Evolutionary conservation across 2,888 invertebrate genomes (phyloP).

Genomic region (Branchellion lobata): DNA sequence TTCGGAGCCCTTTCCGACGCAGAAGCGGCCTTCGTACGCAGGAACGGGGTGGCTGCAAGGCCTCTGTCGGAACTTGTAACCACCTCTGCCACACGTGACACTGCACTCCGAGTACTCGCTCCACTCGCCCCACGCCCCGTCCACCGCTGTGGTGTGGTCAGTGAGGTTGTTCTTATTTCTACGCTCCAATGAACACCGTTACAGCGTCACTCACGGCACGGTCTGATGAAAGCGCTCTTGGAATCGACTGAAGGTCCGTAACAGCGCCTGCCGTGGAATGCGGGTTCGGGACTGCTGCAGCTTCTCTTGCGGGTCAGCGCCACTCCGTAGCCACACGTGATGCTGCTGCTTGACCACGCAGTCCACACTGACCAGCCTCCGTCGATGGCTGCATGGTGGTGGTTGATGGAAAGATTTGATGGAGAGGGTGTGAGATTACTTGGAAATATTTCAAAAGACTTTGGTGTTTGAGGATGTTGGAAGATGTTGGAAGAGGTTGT

Average conservation of each 20-base stretch:
- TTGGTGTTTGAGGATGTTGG: too few species aligned
- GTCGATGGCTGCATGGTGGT: conserved; percentile 45
- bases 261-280: conserved; percentile 45
- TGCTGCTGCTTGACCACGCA: conserved; percentile 44
- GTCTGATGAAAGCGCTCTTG: conserved; percentile 25
- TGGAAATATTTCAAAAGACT: too few species aligned
- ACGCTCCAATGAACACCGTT: too few species aligned
- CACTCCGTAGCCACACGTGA: conserved; percentile 48
- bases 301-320: conserved; percentile 31
- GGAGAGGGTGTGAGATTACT: too few species aligned
- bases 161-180: neutral
- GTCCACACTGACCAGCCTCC: conserved; percentile 48
- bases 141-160: conserved; percentile 38
- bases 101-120: conserved; percentile 48
- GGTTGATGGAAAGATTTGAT: too few species aligned
- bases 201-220: conserved; percentile 45
- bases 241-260: conserved; percentile 30
- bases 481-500: too few species aligned
- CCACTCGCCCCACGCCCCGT: conserved; percentile 51
- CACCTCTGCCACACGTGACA: conserved; percentile 48
- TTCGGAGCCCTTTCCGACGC: conserved; percentile 38
- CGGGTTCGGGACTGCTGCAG: conserved; percentile 45
- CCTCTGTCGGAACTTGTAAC: conserved; percentile 37
- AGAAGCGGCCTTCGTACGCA: conserved; percentile 34
- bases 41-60: conserved; percentile 51